These are phyloP conservation scores for Galbula dea DNA, from an alignment of 2,113 vertebrate species.

Conservation along the genomic window DNA sequence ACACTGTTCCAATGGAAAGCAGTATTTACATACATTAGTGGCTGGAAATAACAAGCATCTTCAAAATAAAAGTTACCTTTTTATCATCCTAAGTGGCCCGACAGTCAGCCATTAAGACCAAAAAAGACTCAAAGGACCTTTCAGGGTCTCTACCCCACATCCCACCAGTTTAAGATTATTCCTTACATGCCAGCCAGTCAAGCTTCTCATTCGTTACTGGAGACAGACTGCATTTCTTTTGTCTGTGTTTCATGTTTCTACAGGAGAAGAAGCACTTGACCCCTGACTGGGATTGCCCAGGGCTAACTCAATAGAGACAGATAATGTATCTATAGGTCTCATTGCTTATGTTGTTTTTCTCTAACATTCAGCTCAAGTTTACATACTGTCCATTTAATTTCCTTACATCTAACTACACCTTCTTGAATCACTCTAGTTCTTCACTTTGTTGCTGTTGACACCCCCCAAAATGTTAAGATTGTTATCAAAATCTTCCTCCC, in stretches of 20 bases:
- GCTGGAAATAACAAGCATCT: neutral
- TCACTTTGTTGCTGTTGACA: neutral
- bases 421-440: slow-evolving; percentile 1
- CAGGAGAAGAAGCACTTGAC: neutral
- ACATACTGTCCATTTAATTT: neutral
- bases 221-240: neutral
- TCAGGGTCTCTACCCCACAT: neutral
- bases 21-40: slow-evolving; percentile 19
- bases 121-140: neutral
- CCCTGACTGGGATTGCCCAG: neutral
- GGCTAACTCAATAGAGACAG: neutral
- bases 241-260: neutral
- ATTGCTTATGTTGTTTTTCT: neutral
- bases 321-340: neutral
- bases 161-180: neutral
- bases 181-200: neutral
- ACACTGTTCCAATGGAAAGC: slow-evolving; percentile 75
- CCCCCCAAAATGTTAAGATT: neutral
- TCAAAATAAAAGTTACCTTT: neutral
- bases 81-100: neutral
- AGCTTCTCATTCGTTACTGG: neutral
- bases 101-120: neutral
- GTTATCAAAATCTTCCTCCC: neutral
- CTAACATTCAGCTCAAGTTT: neutral
- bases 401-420: neutral